Evolutionary conservation across 2,888 invertebrate genomes (phyloP), one percentile per base, ranked within the genome.

Genomic region (Plutella xylostella): DNA sequence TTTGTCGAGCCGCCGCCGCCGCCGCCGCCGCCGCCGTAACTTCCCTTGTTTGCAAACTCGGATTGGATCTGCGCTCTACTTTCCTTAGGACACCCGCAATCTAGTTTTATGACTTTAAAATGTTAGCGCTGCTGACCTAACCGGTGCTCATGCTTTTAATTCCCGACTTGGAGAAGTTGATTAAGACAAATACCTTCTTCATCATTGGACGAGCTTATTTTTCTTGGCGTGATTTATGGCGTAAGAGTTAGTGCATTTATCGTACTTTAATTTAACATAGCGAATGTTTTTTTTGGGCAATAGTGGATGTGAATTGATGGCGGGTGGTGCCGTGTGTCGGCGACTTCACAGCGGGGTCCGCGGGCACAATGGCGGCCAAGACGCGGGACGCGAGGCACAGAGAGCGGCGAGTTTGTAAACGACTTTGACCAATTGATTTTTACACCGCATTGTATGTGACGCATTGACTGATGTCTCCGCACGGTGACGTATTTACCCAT

Each of bases 31-130:
- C 49, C 58, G 55, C 65, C 69, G 65, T 75, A 79, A 83, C 79
- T 78, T 78, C 76, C 71, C 82, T 82, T 83, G 79, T 83, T 83
- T 83, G 78, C 78, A 72, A 80, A 83, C 78, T 82, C 68, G 68
- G 82, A 83, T 82, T 83, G 82, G 78, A 78, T 80, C 74, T 65
- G 67, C 72, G 78, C 66, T 73, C 79, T 72, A 78, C 76, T 80
- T 79, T 80, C 73, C 65, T 65, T 64, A 69, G 72, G 68, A 74
- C 70, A 74, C 74, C 71, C 74, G 74, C 73, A 74, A 77, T 78
- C 70, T 75, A 77, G 68, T 80, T 77, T 80, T 78, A 79, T 76
- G 75, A 72, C 77, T 80, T 78, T 74, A 72, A 78, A 77, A 76
- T 67, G 64, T 72, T 68, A 63, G 63, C 63, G 57, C 58, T 61